Evolutionary conservation across 2,888 invertebrate species (phyloP), one percentile per base, ranked within the genome.

Genomic region (Pseudeuparius sepicola): DNA sequence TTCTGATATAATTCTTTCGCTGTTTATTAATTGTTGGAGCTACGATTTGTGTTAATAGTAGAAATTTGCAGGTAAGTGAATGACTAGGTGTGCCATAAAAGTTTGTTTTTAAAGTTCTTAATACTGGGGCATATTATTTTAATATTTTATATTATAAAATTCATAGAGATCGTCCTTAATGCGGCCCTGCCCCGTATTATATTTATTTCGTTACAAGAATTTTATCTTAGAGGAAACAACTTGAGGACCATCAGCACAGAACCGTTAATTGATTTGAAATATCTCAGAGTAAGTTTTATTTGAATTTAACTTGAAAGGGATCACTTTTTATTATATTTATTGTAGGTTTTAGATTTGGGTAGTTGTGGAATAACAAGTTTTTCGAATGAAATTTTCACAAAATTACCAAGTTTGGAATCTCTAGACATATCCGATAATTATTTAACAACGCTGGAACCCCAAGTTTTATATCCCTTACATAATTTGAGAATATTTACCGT

Each of bases 171-270:
- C n/a, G n/a, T n/a, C n/a, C n/a, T n/a, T n/a, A n/a, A n/a, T n/a
- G n/a, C n/a, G n/a, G n/a, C n/a, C n/a, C n/a, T n/a, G n/a, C n/a
- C n/a, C n/a, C n/a, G n/a, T n/a, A n/a, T n/a, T n/a, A n/a, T n/a
- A n/a, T n/a, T 75, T 11, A 59, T 61, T 2, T 57, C 63, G 12
- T 54, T 78, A 4, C 55, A 64, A 13, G 64, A 63, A 28, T 54
- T 78, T 1, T 75, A 76, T 51, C 55, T 78, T 35, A 72, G 71
- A 25, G 70, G 70, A 9, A 78, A 78, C 50, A 71, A 75, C 36
- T 70, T 78, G 42, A 69, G 70, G 16, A 34, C 38, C 14, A 46
- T 53, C 7, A 47, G 64, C 39, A 65, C 69, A 48, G 67, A 67
- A 40, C 72, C 75, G 1, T 57, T 73, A 34, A 41, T 78, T n/a